These are phyloP conservation scores for Baccha elongata DNA, from an alignment of 2,888 invertebrate genomes.

Conservation along the genomic window DNA sequence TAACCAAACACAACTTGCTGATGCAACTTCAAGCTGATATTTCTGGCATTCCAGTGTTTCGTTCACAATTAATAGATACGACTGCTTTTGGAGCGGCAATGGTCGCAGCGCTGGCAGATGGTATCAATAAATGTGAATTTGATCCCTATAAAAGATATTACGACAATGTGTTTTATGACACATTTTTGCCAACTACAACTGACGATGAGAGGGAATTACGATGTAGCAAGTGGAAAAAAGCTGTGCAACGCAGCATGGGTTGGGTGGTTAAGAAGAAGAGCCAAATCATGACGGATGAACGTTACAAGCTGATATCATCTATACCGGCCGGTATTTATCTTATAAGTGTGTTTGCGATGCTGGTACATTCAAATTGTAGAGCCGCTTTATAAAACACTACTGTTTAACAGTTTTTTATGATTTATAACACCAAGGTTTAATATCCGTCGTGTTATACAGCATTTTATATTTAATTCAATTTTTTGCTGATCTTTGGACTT, in stretches of 20 bases:
- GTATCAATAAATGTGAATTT: constrained; percentile 88
- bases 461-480: not conserved
- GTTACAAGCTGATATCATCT: constrained; percentile 90
- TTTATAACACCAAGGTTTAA: not conserved
- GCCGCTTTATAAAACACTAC: not conserved
- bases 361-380: constrained; percentile 77
- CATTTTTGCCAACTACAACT: constrained; percentile 91
- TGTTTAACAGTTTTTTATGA: not conserved
- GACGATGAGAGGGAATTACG: constrained; percentile 91
- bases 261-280: constrained; percentile 92
- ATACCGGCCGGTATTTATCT: constrained; percentile 90
- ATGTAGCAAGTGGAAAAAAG: constrained; percentile 97
- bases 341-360: constrained; percentile 88
- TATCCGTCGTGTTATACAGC: not conserved
- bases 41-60: constrained; percentile 93
- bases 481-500: not conserved
- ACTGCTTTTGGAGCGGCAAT: constrained; percentile 97
- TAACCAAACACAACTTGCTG: constrained; percentile 94
- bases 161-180: constrained; percentile 85
- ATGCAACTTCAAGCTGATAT: constrained; percentile 99
- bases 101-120: constrained; percentile 92
- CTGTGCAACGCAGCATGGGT: constrained; percentile 94
- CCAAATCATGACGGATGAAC: constrained; percentile 91
- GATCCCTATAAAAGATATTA: constrained; percentile 84
- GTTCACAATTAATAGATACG: constrained; percentile 93